A percentile compares a stretch with the other conserved stretches of the same genome.
phyloP scores from a whole-genome alignment of 2,888 invertebrate species.

The Bursaphelenchus okinawaensis region DNA sequence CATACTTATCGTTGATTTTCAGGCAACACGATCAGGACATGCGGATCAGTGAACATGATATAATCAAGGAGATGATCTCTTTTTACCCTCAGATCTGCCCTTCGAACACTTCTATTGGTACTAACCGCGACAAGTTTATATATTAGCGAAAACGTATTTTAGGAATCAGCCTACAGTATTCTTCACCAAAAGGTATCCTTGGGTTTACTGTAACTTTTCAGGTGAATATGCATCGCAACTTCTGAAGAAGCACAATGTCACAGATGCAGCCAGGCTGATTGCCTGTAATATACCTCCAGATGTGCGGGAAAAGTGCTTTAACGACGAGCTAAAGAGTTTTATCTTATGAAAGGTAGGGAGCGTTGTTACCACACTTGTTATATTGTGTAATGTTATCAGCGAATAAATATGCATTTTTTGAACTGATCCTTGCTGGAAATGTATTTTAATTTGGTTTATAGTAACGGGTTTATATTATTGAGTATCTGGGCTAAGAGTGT shows the following conservation, averaged over 20 bases:
- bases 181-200: background rate
- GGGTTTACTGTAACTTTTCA: background rate
- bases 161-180: background rate
- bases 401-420: too few species aligned
- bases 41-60: conserved; percentile 5
- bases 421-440: too few species aligned
- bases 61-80: background rate
- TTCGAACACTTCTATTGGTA: background rate
- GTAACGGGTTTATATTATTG: too few species aligned
- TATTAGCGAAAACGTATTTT: background rate
- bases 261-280: background rate
- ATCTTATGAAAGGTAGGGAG: background rate
- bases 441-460: too few species aligned
- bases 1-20: background rate
- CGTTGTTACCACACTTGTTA: background rate
- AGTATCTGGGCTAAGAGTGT: too few species aligned
- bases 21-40: conserved; percentile 12
- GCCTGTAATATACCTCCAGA: background rate
- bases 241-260: background rate
- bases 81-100: conserved; percentile 2
- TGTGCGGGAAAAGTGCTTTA: background rate
- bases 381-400: background rate
- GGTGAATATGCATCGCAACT: conserved; percentile 4
- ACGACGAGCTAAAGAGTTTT: background rate
- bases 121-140: too few species aligned